phyloP scores from a whole-genome alignment of 2,797 vertebrate genomes.

The Bufotes viridis region DNA sequence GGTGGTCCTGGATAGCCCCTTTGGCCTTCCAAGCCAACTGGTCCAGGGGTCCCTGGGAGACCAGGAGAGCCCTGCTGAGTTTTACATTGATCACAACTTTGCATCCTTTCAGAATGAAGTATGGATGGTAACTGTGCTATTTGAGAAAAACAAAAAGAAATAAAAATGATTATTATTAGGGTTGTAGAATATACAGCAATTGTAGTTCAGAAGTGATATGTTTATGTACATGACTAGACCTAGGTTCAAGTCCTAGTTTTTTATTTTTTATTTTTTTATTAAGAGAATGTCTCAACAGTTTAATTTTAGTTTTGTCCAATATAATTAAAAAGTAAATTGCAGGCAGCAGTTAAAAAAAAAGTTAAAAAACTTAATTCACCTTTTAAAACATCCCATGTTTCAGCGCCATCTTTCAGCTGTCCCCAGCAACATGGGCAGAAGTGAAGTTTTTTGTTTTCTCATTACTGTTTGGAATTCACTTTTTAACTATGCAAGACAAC shows the following conservation, averaged over 20 bases:
- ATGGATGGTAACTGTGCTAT: slow-evolving; percentile 87
- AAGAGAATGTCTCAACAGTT: neutral
- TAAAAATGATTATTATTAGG: slow-evolving; percentile 41
- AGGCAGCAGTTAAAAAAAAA: no score
- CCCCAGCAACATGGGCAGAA: no score
- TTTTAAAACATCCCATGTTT: no score
- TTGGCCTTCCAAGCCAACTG: slow-evolving; percentile 82
- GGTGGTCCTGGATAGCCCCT: slow-evolving; percentile 86
- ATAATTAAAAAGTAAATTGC: no score
- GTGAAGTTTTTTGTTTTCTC: no score
- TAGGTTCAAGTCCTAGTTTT: no score
- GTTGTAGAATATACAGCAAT: neutral
- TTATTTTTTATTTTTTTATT: neutral
- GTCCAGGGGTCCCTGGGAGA: slow-evolving; percentile 80
- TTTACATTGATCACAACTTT: slow-evolving; percentile 85
- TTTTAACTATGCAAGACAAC: no score
- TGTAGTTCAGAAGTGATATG: neutral
- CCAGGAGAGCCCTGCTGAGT: slow-evolving; percentile 79
- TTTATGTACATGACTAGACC: neutral
- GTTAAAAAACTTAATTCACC: no score
- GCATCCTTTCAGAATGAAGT: slow-evolving; percentile 83
- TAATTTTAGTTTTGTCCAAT: no score
- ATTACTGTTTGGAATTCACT: no score
- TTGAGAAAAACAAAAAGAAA: slow-evolving; percentile 54
- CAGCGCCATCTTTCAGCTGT: no score